Evolutionary conservation across 1,140 invertebrate genomes (phyloP).

Genomic region (Apis dorsata): DNA sequence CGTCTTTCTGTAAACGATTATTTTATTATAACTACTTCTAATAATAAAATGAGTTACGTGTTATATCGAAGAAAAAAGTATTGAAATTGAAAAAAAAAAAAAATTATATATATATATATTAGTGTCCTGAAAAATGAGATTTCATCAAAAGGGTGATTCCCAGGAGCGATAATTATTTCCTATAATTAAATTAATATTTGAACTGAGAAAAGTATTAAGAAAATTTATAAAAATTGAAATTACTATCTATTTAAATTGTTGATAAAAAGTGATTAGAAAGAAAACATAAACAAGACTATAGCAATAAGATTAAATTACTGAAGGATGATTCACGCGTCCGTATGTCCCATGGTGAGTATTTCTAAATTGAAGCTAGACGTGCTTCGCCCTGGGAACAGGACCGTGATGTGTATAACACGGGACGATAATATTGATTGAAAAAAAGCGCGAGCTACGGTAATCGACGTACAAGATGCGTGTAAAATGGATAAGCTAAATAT

Average conservation of each 20-base stretch:
- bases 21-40: conserved; percentile 7
- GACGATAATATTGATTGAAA: conserved; percentile 53
- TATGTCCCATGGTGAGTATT: conserved; percentile 71
- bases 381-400: conserved; percentile 38
- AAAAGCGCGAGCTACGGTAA: conserved; percentile 70
- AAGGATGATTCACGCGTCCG: conserved; percentile 40
- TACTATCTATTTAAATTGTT: conserved; percentile 1
- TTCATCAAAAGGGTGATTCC: neutral
- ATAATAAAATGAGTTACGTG: neutral
- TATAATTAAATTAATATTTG: neutral
- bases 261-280: neutral
- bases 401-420: conserved; percentile 39
- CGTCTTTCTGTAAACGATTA: conserved; percentile 37
- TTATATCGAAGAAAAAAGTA: neutral
- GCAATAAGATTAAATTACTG: neutral
- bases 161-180: neutral
- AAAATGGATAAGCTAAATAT: conserved; percentile 72
- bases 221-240: neutral
- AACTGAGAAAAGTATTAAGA: too few relatives aligned
- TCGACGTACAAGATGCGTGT: conserved; percentile 75
- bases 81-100: neutral
- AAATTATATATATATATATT: too few relatives aligned
- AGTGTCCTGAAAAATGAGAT: neutral
- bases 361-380: conserved; percentile 45
- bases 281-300: conserved; percentile 1